Evolutionary conservation across 1,140 invertebrate genomes (phyloP).

Genomic region (Magallana angulata): DNA sequence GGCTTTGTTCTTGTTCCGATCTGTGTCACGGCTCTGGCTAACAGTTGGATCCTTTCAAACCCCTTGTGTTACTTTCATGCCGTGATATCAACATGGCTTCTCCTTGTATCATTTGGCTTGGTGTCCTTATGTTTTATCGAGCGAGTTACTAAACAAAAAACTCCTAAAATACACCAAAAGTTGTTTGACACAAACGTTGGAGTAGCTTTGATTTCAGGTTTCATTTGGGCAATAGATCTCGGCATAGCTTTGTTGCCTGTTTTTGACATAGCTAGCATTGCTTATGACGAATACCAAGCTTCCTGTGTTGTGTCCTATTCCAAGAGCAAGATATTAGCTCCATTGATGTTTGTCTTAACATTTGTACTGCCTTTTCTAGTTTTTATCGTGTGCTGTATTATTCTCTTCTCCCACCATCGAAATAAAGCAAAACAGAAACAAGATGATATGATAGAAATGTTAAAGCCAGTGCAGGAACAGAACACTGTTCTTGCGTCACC

Average conservation of each 20-base stretch:
- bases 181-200: conserved; percentile 35
- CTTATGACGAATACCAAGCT: conserved; percentile 47
- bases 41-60: conserved; percentile 31
- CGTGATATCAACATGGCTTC: conserved; percentile 24
- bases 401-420: conserved; percentile 30
- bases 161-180: not conserved
- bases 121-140: conserved; percentile 20
- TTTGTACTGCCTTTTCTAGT: not conserved
- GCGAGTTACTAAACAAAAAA: not conserved
- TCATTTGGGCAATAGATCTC: conserved; percentile 43
- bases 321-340: conserved; percentile 1
- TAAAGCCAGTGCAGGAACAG: not conserved
- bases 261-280: conserved; percentile 13
- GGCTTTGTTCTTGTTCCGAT: conserved; percentile 22
- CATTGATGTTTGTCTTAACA: conserved; percentile 15
- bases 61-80: conserved; percentile 43
- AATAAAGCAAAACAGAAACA: conserved; percentile 37
- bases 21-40: conserved; percentile 36
- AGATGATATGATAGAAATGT: not conserved
- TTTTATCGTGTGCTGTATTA: not conserved
- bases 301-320: conserved; percentile 16
- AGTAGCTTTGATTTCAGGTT: not conserved
- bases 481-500: not conserved
- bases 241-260: conserved; percentile 29
- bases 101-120: conserved; percentile 27